Conservation (phyloP, 1,140 invertebrate species). For the Achroia grisella region DNA sequence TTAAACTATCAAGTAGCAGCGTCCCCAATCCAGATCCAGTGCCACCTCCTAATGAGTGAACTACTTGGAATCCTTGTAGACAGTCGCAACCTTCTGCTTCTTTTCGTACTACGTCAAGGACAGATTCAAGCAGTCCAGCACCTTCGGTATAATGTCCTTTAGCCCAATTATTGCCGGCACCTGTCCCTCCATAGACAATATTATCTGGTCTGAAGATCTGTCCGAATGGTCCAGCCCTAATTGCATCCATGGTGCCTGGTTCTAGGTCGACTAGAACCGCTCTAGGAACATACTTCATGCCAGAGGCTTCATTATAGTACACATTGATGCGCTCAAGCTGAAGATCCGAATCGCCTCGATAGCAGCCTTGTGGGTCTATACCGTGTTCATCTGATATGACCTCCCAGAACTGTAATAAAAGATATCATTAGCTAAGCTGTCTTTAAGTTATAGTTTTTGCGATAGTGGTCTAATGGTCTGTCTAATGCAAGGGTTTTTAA, state of each 20-base stretch:
- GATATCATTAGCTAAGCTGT: neutral
- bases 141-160: slow-evolving; percentile 96
- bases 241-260: slow-evolving; percentile 87
- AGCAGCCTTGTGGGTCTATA: slow-evolving; percentile 88
- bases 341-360: slow-evolving; percentile 87
- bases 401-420: slow-evolving; percentile 51
- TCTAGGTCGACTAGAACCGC: slow-evolving; percentile 93
- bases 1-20: slow-evolving; percentile 77
- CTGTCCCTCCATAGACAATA: slow-evolving; percentile 79
- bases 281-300: slow-evolving; percentile 90
- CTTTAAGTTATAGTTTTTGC: too few relatives aligned
- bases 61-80: slow-evolving; percentile 80
- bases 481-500: too few relatives aligned
- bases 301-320: slow-evolving; percentile 90
- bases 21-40: slow-evolving; percentile 89
- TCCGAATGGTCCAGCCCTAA: slow-evolving; percentile 84
- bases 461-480: too few relatives aligned
- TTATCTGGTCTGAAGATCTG: slow-evolving; percentile 93
- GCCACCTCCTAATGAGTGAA: slow-evolving; percentile 83
- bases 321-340: slow-evolving; percentile 91
- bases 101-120: slow-evolving; percentile 90
- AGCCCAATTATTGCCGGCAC: slow-evolving; percentile 89
- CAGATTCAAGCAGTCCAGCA: slow-evolving; percentile 91
- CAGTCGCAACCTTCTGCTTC: slow-evolving; percentile 91
- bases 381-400: slow-evolving; percentile 92